A percentile compares a stretch with the other conserved stretches of the same genome.
phyloP scores from a whole-genome alignment of 23 tunicate species.

The Clavelina lepadiformis region DNA sequence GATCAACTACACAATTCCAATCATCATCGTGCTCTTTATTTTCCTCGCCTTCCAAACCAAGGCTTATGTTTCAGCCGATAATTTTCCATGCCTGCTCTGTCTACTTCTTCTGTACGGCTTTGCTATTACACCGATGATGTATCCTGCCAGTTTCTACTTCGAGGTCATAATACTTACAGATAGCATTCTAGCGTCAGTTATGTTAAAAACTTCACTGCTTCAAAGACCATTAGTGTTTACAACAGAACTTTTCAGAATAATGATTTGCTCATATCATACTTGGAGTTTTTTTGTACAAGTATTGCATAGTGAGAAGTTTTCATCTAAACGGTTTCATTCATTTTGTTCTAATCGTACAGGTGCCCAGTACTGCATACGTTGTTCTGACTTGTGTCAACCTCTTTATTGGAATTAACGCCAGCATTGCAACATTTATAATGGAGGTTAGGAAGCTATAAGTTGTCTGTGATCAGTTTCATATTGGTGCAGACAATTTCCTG shows the following conservation, averaged over 20 bases:
- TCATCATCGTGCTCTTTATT: constrained; percentile 57
- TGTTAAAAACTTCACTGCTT: no score
- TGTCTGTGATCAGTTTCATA: no score
- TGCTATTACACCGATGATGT: constrained; percentile 95
- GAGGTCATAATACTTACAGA: no score
- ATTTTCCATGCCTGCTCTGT: constrained; percentile 63
- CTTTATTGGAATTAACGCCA: constrained; percentile 93
- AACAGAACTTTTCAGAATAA: no score
- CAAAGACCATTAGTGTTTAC: no score
- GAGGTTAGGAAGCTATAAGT: no score
- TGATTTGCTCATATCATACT: no score
- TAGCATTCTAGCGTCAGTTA: no score
- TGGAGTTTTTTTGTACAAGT: no score
- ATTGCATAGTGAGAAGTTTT: no score
- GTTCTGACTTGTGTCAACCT: constrained; percentile 89
- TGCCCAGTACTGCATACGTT: constrained; percentile 96
- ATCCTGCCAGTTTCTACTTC: constrained; percentile 80
- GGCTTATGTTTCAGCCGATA: constrained; percentile 79
- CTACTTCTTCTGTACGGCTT: constrained; percentile 78
- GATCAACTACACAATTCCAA: constrained; percentile 72
- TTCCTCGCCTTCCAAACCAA: constrained; percentile 80
- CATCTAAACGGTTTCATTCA: neutral
- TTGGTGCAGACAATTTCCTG: no score
- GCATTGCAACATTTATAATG: constrained; percentile 65
- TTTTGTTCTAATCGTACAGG: constrained; percentile 20